These are phyloP conservation scores for Drosophila novamexicana DNA, from an alignment of 1,140 invertebrate species.

Conservation along the genomic window DNA sequence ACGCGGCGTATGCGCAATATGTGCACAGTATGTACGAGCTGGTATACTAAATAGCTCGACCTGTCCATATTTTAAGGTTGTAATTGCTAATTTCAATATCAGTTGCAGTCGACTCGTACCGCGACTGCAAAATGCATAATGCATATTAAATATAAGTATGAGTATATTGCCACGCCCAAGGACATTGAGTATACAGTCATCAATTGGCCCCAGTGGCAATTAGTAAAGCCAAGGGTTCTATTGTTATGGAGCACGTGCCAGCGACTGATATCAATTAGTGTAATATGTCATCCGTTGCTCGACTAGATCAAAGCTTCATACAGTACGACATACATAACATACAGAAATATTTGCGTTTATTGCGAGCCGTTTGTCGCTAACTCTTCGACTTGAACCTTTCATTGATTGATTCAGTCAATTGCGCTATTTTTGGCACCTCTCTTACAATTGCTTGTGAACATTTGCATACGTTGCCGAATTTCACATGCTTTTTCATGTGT, in stretches of 20 bases:
- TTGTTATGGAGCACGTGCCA: constrained; percentile 38
- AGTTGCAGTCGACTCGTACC: constrained; percentile 37
- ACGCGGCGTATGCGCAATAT: constrained; percentile 73
- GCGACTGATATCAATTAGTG: constrained; percentile 30
- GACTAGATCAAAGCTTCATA: constrained; percentile 1
- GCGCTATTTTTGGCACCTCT: constrained; percentile 36
- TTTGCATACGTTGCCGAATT: background rate
- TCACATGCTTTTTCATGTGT: background rate
- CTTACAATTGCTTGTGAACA: constrained; percentile 4
- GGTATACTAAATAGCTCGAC: background rate
- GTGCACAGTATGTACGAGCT: background rate
- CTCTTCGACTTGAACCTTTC: constrained; percentile 16
- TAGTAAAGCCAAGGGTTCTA: constrained; percentile 36
- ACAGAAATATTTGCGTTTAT: background rate
- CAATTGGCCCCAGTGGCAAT: constrained; percentile 37
- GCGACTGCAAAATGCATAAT: background rate
- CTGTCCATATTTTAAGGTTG: constrained; percentile 26
- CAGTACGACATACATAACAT: background rate
- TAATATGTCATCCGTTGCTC: constrained; percentile 3
- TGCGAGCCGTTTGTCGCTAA: background rate
- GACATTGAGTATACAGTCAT: constrained; percentile 45
- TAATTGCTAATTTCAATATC: constrained; percentile 69
- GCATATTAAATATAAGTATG: background rate
- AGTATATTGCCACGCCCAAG: constrained; percentile 19
- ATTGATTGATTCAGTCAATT: constrained; percentile 43